These are phyloP conservation scores for Oreochromis niloticus DNA, from an alignment of 2,113 vertebrate genomes.

Conservation along the genomic window DNA sequence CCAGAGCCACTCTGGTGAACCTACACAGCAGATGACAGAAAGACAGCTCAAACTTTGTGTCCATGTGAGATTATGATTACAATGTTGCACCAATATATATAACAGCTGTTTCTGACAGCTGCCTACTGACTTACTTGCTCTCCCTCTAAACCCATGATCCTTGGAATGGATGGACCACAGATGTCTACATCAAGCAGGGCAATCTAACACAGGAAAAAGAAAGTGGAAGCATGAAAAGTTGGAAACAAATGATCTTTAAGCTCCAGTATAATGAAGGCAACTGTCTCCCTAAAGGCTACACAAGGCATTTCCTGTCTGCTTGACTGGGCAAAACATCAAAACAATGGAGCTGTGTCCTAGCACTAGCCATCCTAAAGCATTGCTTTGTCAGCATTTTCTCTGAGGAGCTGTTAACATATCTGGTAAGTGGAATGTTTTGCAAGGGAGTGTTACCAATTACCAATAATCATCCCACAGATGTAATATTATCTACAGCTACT, in stretches of 20 bases:
- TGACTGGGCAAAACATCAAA: background rate
- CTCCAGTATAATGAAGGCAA: background rate
- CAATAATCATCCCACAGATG: too few species aligned
- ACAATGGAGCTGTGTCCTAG: background rate
- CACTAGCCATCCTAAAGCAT: background rate
- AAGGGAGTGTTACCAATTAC: too few species aligned
- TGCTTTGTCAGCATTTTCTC: background rate
- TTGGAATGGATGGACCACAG: slow-evolving; percentile 91
- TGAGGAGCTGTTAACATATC: background rate
- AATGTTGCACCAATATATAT: background rate
- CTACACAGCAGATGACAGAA: slow-evolving; percentile 54
- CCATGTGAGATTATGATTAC: background rate
- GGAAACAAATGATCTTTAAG: accelerated
- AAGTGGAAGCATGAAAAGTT: background rate
- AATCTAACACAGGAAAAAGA: slow-evolving; percentile 66
- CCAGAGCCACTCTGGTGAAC: slow-evolving; percentile 97
- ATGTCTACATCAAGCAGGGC: slow-evolving; percentile 93
- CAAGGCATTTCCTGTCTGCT: background rate
- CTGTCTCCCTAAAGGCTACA: background rate
- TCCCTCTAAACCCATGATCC: slow-evolving; percentile 94
- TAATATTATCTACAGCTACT: too few species aligned
- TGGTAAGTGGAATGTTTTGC: background rate
- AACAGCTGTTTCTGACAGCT: background rate
- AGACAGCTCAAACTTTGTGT: background rate
- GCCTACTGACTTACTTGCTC: slow-evolving; percentile 77